These are phyloP conservation scores for Micromesistius poutassou DNA, from an alignment of 2,797 vertebrate species.

Conservation along the genomic window DNA sequence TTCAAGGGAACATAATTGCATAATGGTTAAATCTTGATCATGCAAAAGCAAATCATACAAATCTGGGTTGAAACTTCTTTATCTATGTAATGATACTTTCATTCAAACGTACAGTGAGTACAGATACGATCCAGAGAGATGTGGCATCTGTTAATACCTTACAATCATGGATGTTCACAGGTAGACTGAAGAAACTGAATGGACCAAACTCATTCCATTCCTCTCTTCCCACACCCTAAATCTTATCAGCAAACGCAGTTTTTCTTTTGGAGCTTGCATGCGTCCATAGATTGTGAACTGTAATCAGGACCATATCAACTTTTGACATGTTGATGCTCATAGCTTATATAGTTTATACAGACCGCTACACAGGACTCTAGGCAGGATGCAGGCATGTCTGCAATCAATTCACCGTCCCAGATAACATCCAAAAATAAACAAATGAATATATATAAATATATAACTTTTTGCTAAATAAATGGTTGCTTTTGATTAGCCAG, in stretches of 20 bases:
- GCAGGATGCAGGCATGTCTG: conserved; percentile 28
- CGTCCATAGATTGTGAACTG: conserved; percentile 15
- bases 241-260: conserved; percentile 14
- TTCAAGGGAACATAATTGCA: background rate
- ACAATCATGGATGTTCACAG: background rate
- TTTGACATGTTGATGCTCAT: conserved; percentile 15
- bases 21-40: background rate
- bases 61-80: background rate
- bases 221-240: background rate
- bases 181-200: background rate
- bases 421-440: conserved; percentile 51
- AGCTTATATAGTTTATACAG: conserved; percentile 1
- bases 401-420: conserved; percentile 40
- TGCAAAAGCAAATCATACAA: background rate
- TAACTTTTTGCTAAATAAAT: conserved; percentile 15
- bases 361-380: conserved; percentile 19
- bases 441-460: conserved; percentile 13
- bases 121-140: background rate
- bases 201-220: background rate
- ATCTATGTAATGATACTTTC: background rate
- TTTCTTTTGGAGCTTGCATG: conserved; percentile 3
- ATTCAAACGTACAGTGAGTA: background rate
- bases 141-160: background rate
- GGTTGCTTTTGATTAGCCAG: conserved; percentile 22
- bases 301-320: conserved; percentile 44